These are phyloP conservation scores for Hippocampus zosterae DNA, from an alignment of 2,113 vertebrate species.

Conservation along the genomic window DNA sequence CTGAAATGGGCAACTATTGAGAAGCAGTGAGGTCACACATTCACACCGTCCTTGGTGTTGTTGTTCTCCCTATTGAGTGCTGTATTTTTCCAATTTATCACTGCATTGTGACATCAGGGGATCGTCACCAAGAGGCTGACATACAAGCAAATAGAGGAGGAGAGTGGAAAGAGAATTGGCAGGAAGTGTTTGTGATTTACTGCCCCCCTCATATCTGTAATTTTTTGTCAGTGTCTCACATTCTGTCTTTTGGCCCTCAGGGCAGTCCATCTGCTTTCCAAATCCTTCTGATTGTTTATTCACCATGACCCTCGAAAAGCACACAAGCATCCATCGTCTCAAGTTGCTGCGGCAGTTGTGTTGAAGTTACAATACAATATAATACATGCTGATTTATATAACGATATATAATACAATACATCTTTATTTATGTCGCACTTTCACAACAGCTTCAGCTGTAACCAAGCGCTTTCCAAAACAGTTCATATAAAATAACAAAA, in stretches of 20 bases:
- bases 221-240: conserved; percentile 12
- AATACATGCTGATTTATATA: too few relatives aligned
- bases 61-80: not conserved
- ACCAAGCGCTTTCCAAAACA: too few relatives aligned
- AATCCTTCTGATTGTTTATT: conserved; percentile 71
- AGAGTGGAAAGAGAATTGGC: conserved; percentile 37
- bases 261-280: conserved; percentile 72
- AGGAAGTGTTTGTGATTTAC: conserved; percentile 55
- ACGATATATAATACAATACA: too few relatives aligned
- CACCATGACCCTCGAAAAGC: conserved; percentile 66
- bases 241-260: conserved; percentile 61
- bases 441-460: too few relatives aligned
- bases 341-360: conserved; percentile 59
- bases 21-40: not conserved
- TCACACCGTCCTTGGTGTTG: too few relatives aligned
- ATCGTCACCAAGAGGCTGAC: conserved; percentile 17
- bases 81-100: conserved; percentile 7
- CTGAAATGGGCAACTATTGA: not conserved
- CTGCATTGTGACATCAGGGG: conserved; percentile 21
- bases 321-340: conserved; percentile 47
- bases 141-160: conserved; percentile 17
- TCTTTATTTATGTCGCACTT: too few relatives aligned
- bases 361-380: conserved; percentile 29
- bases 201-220: conserved; percentile 34
- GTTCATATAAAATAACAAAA: too few relatives aligned